Evolutionary conservation across 2,888 invertebrate genomes (phyloP).

Genomic region (Pogonocherus hispidulus): DNA sequence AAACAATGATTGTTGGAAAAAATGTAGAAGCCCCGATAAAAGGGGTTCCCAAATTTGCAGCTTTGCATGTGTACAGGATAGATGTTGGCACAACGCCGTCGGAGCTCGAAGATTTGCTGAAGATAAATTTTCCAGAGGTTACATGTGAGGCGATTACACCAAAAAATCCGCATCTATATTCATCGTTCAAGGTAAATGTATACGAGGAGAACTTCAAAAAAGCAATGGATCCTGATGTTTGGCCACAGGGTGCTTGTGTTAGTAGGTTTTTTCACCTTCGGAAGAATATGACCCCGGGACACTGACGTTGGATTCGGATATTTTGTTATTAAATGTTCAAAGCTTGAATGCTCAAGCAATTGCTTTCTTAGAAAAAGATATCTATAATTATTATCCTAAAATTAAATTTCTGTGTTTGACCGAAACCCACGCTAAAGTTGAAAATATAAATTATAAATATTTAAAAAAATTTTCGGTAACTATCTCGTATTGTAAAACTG

Average conservation of each 20-base stretch:
- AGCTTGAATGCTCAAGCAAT: background rate
- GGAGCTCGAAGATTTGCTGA: background rate
- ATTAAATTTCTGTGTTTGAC: background rate
- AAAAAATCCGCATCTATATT: background rate
- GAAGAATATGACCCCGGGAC: background rate
- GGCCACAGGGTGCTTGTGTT: constrained; percentile 8
- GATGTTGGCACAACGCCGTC: background rate
- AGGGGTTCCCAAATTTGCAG: constrained; percentile 1
- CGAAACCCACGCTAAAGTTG: background rate
- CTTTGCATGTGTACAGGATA: constrained; percentile 9
- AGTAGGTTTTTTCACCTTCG: constrained; percentile 16
- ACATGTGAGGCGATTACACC: constrained; percentile 3
- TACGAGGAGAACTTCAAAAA: constrained; percentile 1
- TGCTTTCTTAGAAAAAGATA: background rate
- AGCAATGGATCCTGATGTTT: constrained; percentile 10
- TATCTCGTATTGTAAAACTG: background rate
- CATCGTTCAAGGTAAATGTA: constrained; percentile 9
- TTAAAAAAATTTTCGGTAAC: background rate
- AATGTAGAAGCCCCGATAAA: background rate
- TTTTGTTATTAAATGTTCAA: background rate
- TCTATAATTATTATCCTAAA: background rate
- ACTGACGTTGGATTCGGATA: background rate
- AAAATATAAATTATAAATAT: background rate
- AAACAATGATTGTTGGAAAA: background rate
- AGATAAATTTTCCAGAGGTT: background rate